Evolutionary conservation across 2,113 vertebrate genomes (phyloP).

Genomic region (Protomyctophum bolini): DNA sequence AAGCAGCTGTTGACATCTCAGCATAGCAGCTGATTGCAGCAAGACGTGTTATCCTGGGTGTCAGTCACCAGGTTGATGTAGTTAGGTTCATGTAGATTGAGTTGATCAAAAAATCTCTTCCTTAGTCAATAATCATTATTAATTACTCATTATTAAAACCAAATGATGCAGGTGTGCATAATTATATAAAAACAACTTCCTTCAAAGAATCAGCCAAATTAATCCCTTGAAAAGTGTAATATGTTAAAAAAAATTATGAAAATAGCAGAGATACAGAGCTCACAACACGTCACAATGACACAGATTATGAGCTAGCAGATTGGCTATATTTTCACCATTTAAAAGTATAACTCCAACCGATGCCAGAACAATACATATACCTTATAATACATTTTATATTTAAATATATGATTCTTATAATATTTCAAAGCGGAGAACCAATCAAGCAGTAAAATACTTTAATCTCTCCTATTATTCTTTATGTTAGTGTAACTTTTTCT

Average conservation of each 20-base stretch:
- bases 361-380: neutral
- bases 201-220: too few relatives aligned
- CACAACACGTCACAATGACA: too few relatives aligned
- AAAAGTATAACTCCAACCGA: neutral
- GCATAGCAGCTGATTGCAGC: conserved; percentile 33
- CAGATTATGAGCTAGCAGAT: too few relatives aligned
- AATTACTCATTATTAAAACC: too few relatives aligned
- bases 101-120: too few relatives aligned
- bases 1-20: conserved; percentile 34
- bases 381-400: too few relatives aligned
- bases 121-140: too few relatives aligned
- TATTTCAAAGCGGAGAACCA: conserved; percentile 31
- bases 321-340: neutral
- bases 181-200: too few relatives aligned
- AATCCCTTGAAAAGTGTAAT: too few relatives aligned
- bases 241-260: too few relatives aligned
- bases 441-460: conserved; percentile 21
- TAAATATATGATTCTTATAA: conserved; percentile 1
- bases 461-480: conserved; percentile 3
- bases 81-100: conserved; percentile 23
- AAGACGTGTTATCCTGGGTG: conserved; percentile 54
- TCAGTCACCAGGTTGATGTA: conserved; percentile 7
- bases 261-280: too few relatives aligned
- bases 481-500: conserved; percentile 23
- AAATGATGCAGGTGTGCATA: too few relatives aligned